Base-by-base conservation (phyloP, 2,113 vertebrate species). In the Dendrocopos noguchii region DNA sequence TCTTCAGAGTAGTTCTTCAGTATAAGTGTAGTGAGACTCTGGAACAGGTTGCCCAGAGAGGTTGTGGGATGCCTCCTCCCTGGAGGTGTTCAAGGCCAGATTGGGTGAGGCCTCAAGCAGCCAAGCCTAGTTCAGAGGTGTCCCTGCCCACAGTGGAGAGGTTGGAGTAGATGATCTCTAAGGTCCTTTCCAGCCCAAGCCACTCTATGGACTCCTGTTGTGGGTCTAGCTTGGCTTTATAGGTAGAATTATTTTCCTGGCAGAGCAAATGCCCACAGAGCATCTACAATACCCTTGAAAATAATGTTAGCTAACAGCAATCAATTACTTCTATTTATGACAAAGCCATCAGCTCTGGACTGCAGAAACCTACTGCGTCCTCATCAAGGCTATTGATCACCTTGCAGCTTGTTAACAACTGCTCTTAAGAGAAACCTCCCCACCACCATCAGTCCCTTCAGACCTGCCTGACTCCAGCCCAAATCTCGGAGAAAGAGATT, bases 241-340 rank as follows among this genome's bases (percentile, higher is more conserved):
- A 71, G 27, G 28, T 9, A 80, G n/a, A 84, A 9, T n/a, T 13
- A 15, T 77, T 87, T 66, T 15, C 55, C 44, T 36, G 18, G 33
- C 50, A 65, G 52, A 61, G 74, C 36, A 87, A 89, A 85, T 3
- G 14, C 42, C 56, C 64, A 22, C 50, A 36, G 78, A 71, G 34
- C 19, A 33, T 12, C 86, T 73, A 42, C 87, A 84, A 27, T n/a
- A 6, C 19, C 31, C 20, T 53, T 73, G 33, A 31, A 33, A n/a
- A 44, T 21, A 44, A 11, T 6, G 25, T 22, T 50, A 77, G 42
- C 27, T 81, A 86, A 90, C 10, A 14, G 88, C 7, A 0, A 86
- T 86, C 76, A 71, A 55, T 91, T 84, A 67, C 86, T 91, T 64
- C 72, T 78, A 50, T 87, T 94, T 78, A 46, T 27, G 77, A 81